A percentile compares a stretch with the other conserved stretches of the same genome.
Evolutionary conservation across 2,113 vertebrate genomes (phyloP).

Genomic region (Dinomys branickii): DNA sequence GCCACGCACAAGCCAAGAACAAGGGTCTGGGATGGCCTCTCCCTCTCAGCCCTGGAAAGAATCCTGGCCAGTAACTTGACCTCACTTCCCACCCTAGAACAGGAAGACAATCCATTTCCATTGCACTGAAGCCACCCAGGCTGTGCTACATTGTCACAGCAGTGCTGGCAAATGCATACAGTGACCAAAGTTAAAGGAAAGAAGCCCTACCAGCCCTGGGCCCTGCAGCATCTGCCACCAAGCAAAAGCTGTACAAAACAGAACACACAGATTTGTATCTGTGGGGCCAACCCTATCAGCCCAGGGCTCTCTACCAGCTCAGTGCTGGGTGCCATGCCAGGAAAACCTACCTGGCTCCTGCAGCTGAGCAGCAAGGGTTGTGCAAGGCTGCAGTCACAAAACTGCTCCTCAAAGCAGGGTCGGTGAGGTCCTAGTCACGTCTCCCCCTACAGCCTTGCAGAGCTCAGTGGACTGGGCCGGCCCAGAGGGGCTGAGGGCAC

Average conservation of each 20-base stretch:
- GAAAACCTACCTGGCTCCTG: neutral
- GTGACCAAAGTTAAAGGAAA: neutral
- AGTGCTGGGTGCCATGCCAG: fast-evolving
- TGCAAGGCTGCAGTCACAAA: neutral
- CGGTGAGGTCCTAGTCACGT: fast-evolving
- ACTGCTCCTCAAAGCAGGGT: neutral
- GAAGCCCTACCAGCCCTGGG: too few relatives aligned
- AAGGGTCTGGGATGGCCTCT: neutral
- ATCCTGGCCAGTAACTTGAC: too few relatives aligned
- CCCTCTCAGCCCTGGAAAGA: neutral
- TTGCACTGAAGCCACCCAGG: neutral
- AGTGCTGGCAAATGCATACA: fast-evolving
- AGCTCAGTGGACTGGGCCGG: neutral
- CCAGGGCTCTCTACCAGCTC: too few relatives aligned
- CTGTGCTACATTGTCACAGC: fast-evolving
- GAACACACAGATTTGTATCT: neutral
- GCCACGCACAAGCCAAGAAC: too few relatives aligned
- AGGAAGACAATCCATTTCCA: fast-evolving
- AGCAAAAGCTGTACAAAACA: fast-evolving
- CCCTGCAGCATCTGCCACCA: neutral
- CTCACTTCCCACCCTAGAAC: neutral
- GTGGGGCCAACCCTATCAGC: fast-evolving
- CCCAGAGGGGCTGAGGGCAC: too few relatives aligned
- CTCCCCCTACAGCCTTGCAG: too few relatives aligned
- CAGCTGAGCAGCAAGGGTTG: neutral